Percentiles rank a stretch among this genome's conserved stretches.
These are phyloP conservation scores for Cyclopterus lumpus DNA, from an alignment of 2,797 vertebrate genomes.

Conservation along the genomic window DNA sequence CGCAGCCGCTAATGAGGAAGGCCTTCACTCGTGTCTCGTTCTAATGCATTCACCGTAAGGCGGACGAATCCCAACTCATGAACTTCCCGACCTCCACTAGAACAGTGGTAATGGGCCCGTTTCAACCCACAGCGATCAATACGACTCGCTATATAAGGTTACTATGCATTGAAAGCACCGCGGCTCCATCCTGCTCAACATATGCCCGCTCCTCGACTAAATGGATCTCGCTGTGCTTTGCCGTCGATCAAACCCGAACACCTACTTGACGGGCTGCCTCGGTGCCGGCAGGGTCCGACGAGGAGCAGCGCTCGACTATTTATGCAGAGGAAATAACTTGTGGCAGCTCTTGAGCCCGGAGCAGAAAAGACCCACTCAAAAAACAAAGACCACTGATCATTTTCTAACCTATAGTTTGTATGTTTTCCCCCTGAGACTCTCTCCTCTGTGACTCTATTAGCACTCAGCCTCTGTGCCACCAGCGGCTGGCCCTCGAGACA, in stretches of 20 bases:
- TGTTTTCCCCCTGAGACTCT: background rate
- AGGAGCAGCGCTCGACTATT: conserved; percentile 32
- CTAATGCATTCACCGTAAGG: conserved; percentile 26
- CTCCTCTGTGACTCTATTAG: conserved; percentile 32
- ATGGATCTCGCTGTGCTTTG: conserved; percentile 46
- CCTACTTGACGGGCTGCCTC: conserved; percentile 44
- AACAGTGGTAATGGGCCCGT: conserved; percentile 43
- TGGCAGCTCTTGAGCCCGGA: conserved; percentile 51
- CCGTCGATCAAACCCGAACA: conserved; percentile 60
- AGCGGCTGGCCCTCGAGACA: conserved; percentile 67
- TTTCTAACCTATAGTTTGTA: conserved; percentile 4
- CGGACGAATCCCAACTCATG: conserved; percentile 31
- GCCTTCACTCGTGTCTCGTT: conserved; percentile 14
- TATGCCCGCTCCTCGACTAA: conserved; percentile 56
- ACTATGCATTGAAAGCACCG: conserved; percentile 50
- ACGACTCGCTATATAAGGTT: conserved; percentile 52
- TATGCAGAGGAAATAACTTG: conserved; percentile 51
- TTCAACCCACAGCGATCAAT: conserved; percentile 66
- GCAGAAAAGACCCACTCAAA: background rate
- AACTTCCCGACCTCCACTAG: conserved; percentile 48
- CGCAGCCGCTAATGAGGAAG: conserved; percentile 7
- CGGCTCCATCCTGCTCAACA: conserved; percentile 40
- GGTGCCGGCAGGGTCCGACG: background rate
- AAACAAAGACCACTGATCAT: background rate
- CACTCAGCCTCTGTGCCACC: conserved; percentile 41